These are phyloP conservation scores for Scrobipalpa atriplicella DNA, from an alignment of 2,888 invertebrate species.

Conservation along the genomic window DNA sequence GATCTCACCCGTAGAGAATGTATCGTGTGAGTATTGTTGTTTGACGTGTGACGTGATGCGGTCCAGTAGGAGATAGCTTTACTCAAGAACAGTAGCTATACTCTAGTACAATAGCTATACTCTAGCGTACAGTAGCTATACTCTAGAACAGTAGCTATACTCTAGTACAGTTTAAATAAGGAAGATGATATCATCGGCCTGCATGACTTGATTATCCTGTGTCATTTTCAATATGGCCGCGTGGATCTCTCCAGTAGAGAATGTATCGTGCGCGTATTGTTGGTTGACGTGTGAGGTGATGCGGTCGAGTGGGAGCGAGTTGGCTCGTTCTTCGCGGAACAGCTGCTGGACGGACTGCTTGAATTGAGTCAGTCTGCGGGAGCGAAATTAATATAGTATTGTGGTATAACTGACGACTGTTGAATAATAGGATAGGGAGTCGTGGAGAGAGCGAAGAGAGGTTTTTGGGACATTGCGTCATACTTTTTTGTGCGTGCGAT, in stretches of 20 bases:
- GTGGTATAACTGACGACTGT: too few species aligned
- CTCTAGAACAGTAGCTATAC: too few species aligned
- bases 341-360: conserved; percentile 88
- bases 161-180: conserved; percentile 83
- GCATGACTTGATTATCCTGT: conserved; percentile 95
- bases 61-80: too few species aligned
- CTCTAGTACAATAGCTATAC: too few species aligned
- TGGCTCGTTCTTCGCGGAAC: conserved; percentile 90
- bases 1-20: conserved; percentile 87
- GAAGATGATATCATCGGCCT: conserved; percentile 92
- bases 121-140: too few species aligned
- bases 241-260: conserved; percentile 86
- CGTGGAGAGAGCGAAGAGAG: too few species aligned
- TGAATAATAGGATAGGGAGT: too few species aligned
- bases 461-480: too few species aligned
- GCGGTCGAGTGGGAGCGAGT: conserved; percentile 86
- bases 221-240: conserved; percentile 93
- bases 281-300: conserved; percentile 86
- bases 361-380: conserved; percentile 84
- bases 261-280: conserved; percentile 82
- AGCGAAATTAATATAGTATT: background rate
- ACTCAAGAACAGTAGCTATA: too few species aligned
- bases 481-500: too few species aligned
- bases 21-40: conserved; percentile 80
- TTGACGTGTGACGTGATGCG: conserved; percentile 86